phyloP scores from a whole-genome alignment of 1,140 invertebrate species.

The Bombus vancouverensis region DNA sequence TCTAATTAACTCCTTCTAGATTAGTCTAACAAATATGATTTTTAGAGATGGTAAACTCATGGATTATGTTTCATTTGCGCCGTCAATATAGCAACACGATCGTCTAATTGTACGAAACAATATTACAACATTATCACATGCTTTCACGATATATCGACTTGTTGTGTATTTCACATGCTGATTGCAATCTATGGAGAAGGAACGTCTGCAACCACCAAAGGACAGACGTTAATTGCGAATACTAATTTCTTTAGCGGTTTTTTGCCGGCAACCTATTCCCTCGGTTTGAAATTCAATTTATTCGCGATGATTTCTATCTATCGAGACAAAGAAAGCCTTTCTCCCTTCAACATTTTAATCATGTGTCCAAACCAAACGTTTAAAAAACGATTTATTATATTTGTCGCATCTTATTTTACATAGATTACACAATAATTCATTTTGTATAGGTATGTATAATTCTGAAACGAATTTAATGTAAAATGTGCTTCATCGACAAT shows the following conservation, averaged over 20 bases:
- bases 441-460: too few relatives aligned
- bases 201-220: background rate
- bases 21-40: background rate
- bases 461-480: too few relatives aligned
- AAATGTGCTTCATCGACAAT: too few relatives aligned
- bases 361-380: too few relatives aligned
- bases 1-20: background rate
- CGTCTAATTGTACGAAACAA: constrained; percentile 23
- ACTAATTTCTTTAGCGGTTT: background rate
- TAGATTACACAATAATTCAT: too few relatives aligned
- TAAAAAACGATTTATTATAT: too few relatives aligned
- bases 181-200: constrained; percentile 38
- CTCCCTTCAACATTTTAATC: background rate
- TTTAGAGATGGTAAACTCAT: background rate
- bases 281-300: background rate
- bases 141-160: constrained; percentile 37
- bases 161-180: constrained; percentile 44
- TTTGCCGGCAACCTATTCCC: too few relatives aligned
- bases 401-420: too few relatives aligned
- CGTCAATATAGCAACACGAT: background rate
- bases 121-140: constrained; percentile 4
- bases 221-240: constrained; percentile 2
- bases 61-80: too few relatives aligned
- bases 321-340: background rate
- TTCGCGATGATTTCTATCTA: background rate